Conservation (phyloP, 2,888 invertebrate genomes). For the Priocnemis perturbator region DNA sequence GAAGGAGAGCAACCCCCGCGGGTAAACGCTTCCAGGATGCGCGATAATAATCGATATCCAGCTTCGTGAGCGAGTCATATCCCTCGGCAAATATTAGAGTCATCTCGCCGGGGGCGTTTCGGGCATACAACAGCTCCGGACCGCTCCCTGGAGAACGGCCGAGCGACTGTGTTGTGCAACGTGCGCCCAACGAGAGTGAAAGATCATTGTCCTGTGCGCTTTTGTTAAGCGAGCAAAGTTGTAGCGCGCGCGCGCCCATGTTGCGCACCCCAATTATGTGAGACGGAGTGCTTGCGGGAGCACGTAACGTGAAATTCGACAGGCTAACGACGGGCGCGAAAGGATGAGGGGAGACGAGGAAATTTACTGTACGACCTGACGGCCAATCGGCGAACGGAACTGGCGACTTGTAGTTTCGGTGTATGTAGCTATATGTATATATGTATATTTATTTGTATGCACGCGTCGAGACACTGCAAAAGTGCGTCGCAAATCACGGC, state of each 20-base stretch:
- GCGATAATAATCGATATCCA: slow-evolving; percentile 40
- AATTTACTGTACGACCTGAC: too few relatives aligned
- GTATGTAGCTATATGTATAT: too few relatives aligned
- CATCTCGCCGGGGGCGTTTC: slow-evolving; percentile 48
- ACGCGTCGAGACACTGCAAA: too few relatives aligned
- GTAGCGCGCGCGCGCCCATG: too few relatives aligned
- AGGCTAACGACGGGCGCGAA: neutral
- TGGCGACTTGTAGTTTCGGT: too few relatives aligned
- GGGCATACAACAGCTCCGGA: slow-evolving; percentile 28
- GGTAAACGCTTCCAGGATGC: slow-evolving; percentile 5
- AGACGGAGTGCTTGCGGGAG: slow-evolving; percentile 15
- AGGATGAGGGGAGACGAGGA: too few relatives aligned
- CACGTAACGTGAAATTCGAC: slow-evolving; percentile 22
- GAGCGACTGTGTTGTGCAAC: slow-evolving; percentile 47
- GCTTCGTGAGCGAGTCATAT: slow-evolving; percentile 36
- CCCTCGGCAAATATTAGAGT: slow-evolving; percentile 60
- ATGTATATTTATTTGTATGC: too few relatives aligned
- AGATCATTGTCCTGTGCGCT: slow-evolving; percentile 59
- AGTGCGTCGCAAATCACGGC: too few relatives aligned
- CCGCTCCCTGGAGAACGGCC: slow-evolving; percentile 55
- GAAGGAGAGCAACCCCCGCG: neutral
- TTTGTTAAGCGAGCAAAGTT: slow-evolving; percentile 22
- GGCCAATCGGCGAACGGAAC: too few relatives aligned
- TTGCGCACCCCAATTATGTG: slow-evolving; percentile 49
- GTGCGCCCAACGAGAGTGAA: slow-evolving; percentile 45